These are phyloP conservation scores for Rhyacophila evoluta DNA, from an alignment of 2,888 invertebrate genomes.

Conservation along the genomic window DNA sequence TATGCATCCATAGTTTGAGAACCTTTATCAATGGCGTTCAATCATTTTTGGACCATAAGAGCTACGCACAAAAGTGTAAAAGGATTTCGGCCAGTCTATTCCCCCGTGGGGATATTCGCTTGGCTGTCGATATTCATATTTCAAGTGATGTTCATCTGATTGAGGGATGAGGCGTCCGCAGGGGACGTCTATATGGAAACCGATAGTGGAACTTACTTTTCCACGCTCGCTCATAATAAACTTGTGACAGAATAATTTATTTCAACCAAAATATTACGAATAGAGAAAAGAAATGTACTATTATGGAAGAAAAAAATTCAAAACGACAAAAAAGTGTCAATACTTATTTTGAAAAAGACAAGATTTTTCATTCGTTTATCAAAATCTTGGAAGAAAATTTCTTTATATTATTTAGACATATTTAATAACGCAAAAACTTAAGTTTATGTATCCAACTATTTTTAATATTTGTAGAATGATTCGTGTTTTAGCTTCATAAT, in stretches of 20 bases:
- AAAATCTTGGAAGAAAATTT: no score
- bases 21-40: slow-evolving; percentile 16
- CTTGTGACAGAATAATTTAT: background rate
- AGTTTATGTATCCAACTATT: no score
- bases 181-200: slow-evolving; percentile 31
- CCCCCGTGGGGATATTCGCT: slow-evolving; percentile 12
- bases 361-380: no score
- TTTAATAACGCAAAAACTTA: no score
- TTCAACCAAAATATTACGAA: background rate
- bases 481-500: no score
- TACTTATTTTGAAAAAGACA: no score
- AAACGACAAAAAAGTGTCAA: no score
- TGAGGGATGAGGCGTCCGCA: slow-evolving; percentile 28
- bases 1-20: background rate
- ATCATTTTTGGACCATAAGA: slow-evolving; percentile 35
- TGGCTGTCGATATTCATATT: slow-evolving; percentile 46
- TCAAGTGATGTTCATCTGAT: slow-evolving; percentile 37
- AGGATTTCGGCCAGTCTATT: slow-evolving; percentile 37
- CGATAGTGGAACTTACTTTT: slow-evolving; percentile 12
- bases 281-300: no score
- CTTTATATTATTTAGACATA: no score
- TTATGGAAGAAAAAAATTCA: no score
- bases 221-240: background rate
- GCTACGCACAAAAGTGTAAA: slow-evolving; percentile 31
- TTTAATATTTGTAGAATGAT: no score